These are phyloP conservation scores for Sprattus sprattus DNA, from an alignment of 2,113 vertebrate genomes.

Conservation along the genomic window DNA sequence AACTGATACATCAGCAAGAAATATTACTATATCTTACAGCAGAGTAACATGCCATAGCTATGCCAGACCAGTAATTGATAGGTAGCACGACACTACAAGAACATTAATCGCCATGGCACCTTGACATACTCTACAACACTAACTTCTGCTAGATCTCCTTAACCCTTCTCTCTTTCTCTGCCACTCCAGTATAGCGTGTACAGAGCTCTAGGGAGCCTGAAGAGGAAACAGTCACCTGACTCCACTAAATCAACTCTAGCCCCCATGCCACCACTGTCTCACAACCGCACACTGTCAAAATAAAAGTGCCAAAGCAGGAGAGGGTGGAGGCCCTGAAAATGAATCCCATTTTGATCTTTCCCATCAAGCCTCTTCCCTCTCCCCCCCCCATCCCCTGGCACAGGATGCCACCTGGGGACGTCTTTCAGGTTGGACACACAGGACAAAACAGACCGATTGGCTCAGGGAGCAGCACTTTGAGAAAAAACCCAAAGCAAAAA, in stretches of 20 bases:
- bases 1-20: neutral
- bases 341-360: conserved; percentile 73
- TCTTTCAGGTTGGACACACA: conserved; percentile 3
- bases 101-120: neutral
- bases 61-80: neutral
- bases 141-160: neutral
- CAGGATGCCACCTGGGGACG: neutral
- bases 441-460: conserved; percentile 64
- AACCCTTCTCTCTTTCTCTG: conserved; percentile 79
- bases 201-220: conserved; percentile 84
- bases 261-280: conserved; percentile 81
- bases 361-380: conserved; percentile 73
- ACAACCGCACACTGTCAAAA: conserved; percentile 82
- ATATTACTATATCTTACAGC: neutral
- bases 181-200: conserved; percentile 98
- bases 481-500: conserved; percentile 69
- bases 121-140: neutral
- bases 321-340: conserved; percentile 79
- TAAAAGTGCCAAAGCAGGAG: conserved; percentile 81
- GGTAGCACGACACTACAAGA: neutral
- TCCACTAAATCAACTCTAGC: conserved; percentile 81
- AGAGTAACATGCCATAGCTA: neutral
- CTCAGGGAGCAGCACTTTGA: conserved; percentile 60
- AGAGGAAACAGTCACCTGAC: conserved; percentile 84
- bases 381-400: conserved; percentile 75